Evolutionary conservation across 1,140 invertebrate species (phyloP).

Genomic region (Leptinotarsa lineolata): DNA sequence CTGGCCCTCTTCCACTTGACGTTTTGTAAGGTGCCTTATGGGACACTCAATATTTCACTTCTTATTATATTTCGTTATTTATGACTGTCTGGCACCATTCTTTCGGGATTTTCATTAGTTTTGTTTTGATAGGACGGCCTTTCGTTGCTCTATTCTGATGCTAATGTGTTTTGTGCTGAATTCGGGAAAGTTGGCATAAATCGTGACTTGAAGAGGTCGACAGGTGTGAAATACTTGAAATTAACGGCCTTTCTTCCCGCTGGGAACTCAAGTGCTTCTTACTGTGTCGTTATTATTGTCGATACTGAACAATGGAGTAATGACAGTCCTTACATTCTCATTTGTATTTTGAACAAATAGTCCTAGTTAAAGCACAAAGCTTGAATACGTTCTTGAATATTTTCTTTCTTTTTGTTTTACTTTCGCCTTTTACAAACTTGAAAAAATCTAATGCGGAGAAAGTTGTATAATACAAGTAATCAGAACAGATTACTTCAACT

Average conservation of each 20-base stretch:
- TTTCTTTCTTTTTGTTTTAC: background rate
- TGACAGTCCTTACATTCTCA: too few species aligned
- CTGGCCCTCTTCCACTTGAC: background rate
- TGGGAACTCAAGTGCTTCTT: background rate
- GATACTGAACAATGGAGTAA: background rate
- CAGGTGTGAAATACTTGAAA: slow-evolving; percentile 2
- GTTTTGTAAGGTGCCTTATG: slow-evolving; percentile 13
- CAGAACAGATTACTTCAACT: too few species aligned
- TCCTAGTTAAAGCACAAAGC: too few species aligned
- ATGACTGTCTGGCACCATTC: slow-evolving; percentile 11
- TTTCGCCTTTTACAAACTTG: background rate
- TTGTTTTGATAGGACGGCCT: slow-evolving; percentile 14
- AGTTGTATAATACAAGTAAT: too few species aligned
- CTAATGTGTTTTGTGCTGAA: slow-evolving; percentile 14
- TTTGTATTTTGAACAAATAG: too few species aligned
- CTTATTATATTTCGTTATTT: slow-evolving; percentile 18
- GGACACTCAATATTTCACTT: slow-evolving; percentile 24
- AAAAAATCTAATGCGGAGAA: background rate
- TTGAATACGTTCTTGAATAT: background rate
- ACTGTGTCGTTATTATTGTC: background rate
- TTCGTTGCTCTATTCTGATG: background rate
- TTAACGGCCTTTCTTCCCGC: background rate
- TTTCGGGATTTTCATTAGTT: slow-evolving; percentile 16
- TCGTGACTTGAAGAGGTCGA: background rate
- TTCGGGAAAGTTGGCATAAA: background rate